Base-by-base conservation (phyloP, 92 coral and sea anemone genomes). In the Parazoanthus darwini region DNA sequence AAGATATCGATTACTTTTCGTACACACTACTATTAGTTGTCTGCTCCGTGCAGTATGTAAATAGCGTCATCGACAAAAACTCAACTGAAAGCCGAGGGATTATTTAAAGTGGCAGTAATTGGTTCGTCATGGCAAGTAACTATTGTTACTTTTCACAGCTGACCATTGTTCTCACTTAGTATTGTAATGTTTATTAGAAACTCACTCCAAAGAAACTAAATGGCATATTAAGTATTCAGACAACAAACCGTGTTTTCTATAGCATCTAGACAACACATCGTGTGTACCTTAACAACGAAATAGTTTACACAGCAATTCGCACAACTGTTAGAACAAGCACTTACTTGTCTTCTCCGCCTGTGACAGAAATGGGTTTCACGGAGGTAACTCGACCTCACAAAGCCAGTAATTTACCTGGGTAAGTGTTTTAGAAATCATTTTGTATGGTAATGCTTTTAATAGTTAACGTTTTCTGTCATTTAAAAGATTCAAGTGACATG, bases 371-470 rank as follows among this genome's bases (percentile, higher is more conserved):
- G 99, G 97, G 99, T 71, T 96, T 95, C 82, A 94, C 98, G 1
- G 97, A 96, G 85, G 81, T 96, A 67, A 96, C 98, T 20, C 90
- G 92, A 79, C 98, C 99, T 13, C 95, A 96, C 77, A 90, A 88
- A 67, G 98, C 99, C 16, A 96, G 99, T 82, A 96, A 96, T 82
- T 80, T 96, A 82, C 99, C 99, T 0, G 99, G 99, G 99, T 96
- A 85, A 92, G 97, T 86, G 46, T 26, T 51, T 25, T 39, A n/a
- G n/a, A 65, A 63, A 1, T 63, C 70, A 38, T 5, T 76, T 38
- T 76, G 51, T 76, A 54, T 76, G 29, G 48, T 76, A 54, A 76
- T 16, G 51, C 79, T 39, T 37, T 76, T 76, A 76, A 23, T 4
- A 76, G 25, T 71, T 84, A 33, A 66, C 15, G 22, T 83, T 71